Base-by-base conservation (phyloP, 2,113 vertebrate species). In the Cardinalis cardinalis region DNA sequence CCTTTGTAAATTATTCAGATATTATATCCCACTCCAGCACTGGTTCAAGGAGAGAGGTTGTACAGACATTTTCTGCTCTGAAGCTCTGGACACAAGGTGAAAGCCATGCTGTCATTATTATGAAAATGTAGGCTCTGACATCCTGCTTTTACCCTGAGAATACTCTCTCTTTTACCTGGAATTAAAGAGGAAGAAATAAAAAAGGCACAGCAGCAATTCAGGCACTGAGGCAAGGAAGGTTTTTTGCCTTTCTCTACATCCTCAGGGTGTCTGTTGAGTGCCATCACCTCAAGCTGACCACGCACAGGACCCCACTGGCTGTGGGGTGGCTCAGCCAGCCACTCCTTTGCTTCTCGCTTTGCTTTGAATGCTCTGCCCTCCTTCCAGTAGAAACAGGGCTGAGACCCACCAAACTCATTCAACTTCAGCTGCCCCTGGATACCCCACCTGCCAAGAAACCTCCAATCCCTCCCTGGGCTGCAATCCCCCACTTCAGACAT, bases 1-100 rank as follows among this genome's bases (percentile, higher is more conserved):
- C 66, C 80, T 94, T 92, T 90, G 88, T 90, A 92, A 96, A 94
- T 96, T 94, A 96, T 95, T 96, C 90, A 94, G 91, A 29, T 74
- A 31, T 79, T 51, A 40, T 55, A 61, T 84, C 79, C 80, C 60
- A 40, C 77, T 82, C 79, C 60, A 78, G 87, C 58, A 17, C 51
- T 73, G 83, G 82, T 58, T 82, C 89, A 66, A 82, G 78, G 87
- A 93, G 82, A 90, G 38, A 72, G 48, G 71, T 48, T 65, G 48
- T 38, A 60, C 65, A 85, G 87, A 84, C 79, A 26, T 56, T 89
- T 89, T 74, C 84, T 95, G 64, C 82, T 94, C 78, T 51, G 60
- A 32, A 89, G 68, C 36, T 88, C 49, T 51, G 88, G 83, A 79
- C 80, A 53, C 36, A 34, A 82, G 86, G 74, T 90, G 81, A 69